Evolutionary conservation across 2,888 invertebrate genomes (phyloP).

Genomic region (Eupithecia centaureata): DNA sequence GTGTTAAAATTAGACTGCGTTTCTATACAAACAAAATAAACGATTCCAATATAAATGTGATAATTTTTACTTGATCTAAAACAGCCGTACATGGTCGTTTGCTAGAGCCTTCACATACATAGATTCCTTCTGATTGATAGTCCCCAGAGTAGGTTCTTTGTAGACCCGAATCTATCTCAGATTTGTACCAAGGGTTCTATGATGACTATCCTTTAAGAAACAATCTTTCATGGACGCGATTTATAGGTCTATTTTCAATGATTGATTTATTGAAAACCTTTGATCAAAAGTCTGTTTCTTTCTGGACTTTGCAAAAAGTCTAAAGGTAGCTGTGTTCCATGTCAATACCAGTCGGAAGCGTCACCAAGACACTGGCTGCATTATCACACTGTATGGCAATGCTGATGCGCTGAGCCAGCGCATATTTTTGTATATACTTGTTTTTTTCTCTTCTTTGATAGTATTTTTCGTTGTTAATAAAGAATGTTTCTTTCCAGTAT

Average conservation of each 20-base stretch:
- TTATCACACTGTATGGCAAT: too few relatives aligned
- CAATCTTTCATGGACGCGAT: not conserved
- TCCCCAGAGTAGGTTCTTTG: slow-evolving; percentile 17
- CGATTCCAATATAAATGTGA: too few relatives aligned
- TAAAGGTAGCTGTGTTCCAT: too few relatives aligned
- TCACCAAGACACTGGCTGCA: too few relatives aligned
- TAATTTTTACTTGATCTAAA: not conserved
- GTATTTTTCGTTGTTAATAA: too few relatives aligned
- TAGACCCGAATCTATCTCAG: slow-evolving; percentile 24
- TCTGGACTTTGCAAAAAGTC: too few relatives aligned
- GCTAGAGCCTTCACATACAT: slow-evolving; percentile 18
- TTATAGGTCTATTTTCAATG: slow-evolving; percentile 5
- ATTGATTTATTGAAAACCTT: not conserved
- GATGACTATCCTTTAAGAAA: slow-evolving; percentile 4
- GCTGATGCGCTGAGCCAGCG: too few relatives aligned
- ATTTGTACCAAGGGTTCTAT: slow-evolving; percentile 13
- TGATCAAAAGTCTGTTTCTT: not conserved
- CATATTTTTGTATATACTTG: too few relatives aligned
- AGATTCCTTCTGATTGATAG: slow-evolving; percentile 53
- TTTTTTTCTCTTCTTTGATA: too few relatives aligned
- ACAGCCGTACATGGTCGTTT: slow-evolving; percentile 11
- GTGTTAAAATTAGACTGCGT: too few relatives aligned
- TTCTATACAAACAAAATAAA: too few relatives aligned
- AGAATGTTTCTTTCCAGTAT: not conserved
- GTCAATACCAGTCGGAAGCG: too few relatives aligned